A percentile compares a stretch with the other conserved stretches of the same genome.
Conservation (phyloP, 2,113 vertebrate genomes). For the Andinoacara biseriatus region DNA sequence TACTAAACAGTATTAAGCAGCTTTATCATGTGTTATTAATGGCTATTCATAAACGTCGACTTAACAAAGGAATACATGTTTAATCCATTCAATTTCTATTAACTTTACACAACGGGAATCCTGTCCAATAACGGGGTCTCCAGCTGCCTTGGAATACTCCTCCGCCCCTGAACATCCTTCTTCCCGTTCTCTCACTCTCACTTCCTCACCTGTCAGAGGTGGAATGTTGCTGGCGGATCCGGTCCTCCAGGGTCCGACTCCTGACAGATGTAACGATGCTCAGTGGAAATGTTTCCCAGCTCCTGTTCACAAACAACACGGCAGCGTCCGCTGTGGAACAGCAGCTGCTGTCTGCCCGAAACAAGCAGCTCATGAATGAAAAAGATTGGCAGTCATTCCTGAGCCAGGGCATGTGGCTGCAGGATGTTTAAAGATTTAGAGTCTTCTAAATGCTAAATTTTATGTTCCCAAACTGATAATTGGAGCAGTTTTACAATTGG, state of each 20-base stretch:
- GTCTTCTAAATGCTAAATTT: not conserved
- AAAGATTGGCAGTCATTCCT: not conserved
- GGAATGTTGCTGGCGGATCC: constrained; percentile 79
- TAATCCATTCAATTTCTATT: constrained; percentile 51
- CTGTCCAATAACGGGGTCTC: constrained; percentile 70
- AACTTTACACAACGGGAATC: constrained; percentile 56
- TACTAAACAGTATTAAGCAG: not conserved
- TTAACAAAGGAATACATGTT: constrained; percentile 29
- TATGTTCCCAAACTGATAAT: not conserved
- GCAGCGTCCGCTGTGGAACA: constrained; percentile 18
- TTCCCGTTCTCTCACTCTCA: constrained; percentile 79
- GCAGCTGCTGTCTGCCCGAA: constrained; percentile 18
- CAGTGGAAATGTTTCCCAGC: constrained; percentile 67
- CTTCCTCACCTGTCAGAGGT: constrained; percentile 82
- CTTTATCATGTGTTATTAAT: not conserved
- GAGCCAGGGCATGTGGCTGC: not conserved
- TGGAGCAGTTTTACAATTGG: not conserved
- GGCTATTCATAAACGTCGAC: constrained; percentile 5
- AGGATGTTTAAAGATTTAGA: not conserved
- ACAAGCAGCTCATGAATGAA: constrained; percentile 7
- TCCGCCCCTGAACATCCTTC: constrained; percentile 68
- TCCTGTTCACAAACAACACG: constrained; percentile 60
- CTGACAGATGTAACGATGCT: constrained; percentile 72
- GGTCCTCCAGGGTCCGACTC: constrained; percentile 62
- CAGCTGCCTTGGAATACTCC: constrained; percentile 73